Evolutionary conservation across 2,113 vertebrate genomes (phyloP).

Genomic region (Arizona elegans): DNA sequence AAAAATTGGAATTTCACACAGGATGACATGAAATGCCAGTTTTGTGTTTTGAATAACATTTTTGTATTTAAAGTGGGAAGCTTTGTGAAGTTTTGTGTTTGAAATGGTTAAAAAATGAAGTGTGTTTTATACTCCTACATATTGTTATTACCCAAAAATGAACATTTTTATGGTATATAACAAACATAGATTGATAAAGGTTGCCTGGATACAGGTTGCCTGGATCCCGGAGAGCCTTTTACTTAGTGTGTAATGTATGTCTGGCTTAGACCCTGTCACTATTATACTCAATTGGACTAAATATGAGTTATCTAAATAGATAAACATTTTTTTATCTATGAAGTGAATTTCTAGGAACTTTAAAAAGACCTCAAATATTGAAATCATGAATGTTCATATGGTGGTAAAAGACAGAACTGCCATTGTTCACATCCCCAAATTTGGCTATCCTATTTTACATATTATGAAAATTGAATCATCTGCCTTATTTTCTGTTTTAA

Average conservation of each 20-base stretch:
- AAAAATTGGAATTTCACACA: not conserved
- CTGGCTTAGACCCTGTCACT: not conserved
- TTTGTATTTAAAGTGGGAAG: not conserved
- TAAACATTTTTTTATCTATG: not conserved
- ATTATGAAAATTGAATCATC: not conserved
- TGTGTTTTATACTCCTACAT: not conserved
- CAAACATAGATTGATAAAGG: not conserved
- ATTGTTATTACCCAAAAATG: not conserved
- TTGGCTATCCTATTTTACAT: not conserved
- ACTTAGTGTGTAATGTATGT: not conserved
- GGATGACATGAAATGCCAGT: not conserved
- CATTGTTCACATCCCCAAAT: not conserved
- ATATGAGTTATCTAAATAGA: too few species aligned
- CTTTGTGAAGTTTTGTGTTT: not conserved
- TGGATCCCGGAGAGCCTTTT: not conserved
- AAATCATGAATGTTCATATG: not conserved
- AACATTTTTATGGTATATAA: not conserved
- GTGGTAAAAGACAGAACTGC: not conserved
- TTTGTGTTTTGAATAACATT: not conserved
- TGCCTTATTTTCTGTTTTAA: not conserved
- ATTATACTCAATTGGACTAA: not conserved
- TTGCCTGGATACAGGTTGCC: too few species aligned
- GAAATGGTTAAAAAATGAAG: not conserved
- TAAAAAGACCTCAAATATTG: not conserved
- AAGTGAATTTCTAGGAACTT: not conserved